Evolutionary conservation across 2,888 invertebrate genomes (phyloP), one percentile per base, ranked within the genome.

Genomic region (Synergus laeviventris): DNA sequence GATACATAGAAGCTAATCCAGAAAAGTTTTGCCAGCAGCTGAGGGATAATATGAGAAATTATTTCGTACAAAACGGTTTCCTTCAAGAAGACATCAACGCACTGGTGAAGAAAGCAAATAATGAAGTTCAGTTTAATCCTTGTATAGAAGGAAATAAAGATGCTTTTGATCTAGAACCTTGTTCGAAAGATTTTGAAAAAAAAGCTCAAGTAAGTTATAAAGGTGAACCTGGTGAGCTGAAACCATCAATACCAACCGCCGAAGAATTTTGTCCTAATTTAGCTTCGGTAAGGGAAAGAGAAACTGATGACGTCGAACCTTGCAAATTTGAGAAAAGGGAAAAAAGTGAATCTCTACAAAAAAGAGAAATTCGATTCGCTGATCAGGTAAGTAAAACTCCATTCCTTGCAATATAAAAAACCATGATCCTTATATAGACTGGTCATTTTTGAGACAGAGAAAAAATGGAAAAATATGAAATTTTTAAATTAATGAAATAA

Each of bases 1-100:
- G 94, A n/a, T 96, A 95, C 88, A 94, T 96, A 93, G 92, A 93
- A 85, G 93, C 94, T 39, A 95, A 96, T 89, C 93, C 93, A 0
- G 94, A 94, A 12, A 95, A 95, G 90, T 96, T 96, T 90, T 93
- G 94, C 0, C 92, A 92, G 75, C 93, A 94, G 84, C 92, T 95
- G 42, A 93, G 94, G 31, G 93, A 94, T 85, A 95, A 94, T 86
- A 93, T 95, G 75, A 92, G 94, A 78, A 93, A 94, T 87, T 94
- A 95, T 87, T 94, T 95, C 91, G 92, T 93, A 87, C 91, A 93
- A n/a, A 92, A 94, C 85, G 94, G 94, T 79, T 93, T 94, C 84
- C 91, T 95, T 70, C 93, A 92, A 81, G 92, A 93, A 70, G 94
- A 94, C 81, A 89, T 94, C 9, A 89, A 92, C 89, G 92, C 75